Evolutionary conservation across 1,140 invertebrate genomes (phyloP), one percentile per base, ranked within the genome.

Genomic region (Drosophila willistoni): DNA sequence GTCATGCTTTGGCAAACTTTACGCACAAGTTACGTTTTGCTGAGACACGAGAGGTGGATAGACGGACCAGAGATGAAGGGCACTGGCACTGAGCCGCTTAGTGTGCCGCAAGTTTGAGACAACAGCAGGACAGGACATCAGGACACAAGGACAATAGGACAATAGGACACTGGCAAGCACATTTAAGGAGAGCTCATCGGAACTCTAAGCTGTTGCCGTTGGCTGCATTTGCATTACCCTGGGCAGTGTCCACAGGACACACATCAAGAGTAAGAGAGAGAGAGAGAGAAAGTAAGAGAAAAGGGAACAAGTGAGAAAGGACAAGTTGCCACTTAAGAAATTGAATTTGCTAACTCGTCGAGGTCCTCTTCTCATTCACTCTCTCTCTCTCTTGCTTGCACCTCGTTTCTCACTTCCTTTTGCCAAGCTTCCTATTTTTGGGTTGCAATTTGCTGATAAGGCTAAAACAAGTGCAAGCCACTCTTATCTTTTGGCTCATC

Each of bases 401-500:
- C 44, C 14, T 7, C 14, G 14, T 47, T 17, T 19, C 44, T 10
- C 17, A 9, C 7, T 17, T 19, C 7, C 14, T 47, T 17, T 17
- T 19, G 1, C 7, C 72, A 73, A 73, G 56, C 66, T 83, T 83
- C 60, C 64, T 56, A 72, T 74, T 75, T 82, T 78, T 68, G 71
- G 80, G 67, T 84, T 84, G 81, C 81, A 84, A 77, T 84, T 84
- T 84, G 68, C 71, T 78, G 81, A 85, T 85, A 85, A 78, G 81
- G 55, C 73, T 63, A 55, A 54, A 61, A 65, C 47, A 51, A 64
- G 42, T 51, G 44, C 44, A 51, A 51, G 70, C 59, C 47, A 62
- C 63, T 68, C 59, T 64, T 59, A 42, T 57, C 61, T 51, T 9
- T 56, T 79, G 77, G 47, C 68, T 44, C 81, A 84, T 84, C 81